Evolutionary conservation across 2,113 vertebrate genomes (phyloP).

Genomic region (Speoplatyrhinus poulsoni): DNA sequence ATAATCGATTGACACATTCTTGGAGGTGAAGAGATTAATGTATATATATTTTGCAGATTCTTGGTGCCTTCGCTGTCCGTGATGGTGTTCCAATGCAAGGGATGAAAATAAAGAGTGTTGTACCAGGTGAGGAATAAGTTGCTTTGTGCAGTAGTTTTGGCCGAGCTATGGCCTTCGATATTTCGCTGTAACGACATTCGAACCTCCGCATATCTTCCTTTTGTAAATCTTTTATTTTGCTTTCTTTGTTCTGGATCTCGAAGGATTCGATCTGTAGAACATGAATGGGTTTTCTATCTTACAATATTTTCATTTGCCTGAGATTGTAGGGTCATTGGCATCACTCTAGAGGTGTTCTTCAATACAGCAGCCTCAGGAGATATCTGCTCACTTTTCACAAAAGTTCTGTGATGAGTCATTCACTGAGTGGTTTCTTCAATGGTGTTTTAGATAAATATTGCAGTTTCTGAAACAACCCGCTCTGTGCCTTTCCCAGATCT

Average conservation of each 20-base stretch:
- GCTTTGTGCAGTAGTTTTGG: conserved; percentile 47
- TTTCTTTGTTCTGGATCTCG: conserved; percentile 57
- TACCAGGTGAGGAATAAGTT: conserved; percentile 75
- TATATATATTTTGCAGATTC: conserved; percentile 63
- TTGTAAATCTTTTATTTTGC: conserved; percentile 54
- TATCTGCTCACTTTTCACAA: conserved; percentile 31
- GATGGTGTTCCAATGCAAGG: conserved; percentile 78
- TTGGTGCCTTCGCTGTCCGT: conserved; percentile 74
- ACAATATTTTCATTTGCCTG: conserved; percentile 21
- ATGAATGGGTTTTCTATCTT: conserved; percentile 18
- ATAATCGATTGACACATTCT: neutral
- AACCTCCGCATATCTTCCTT: conserved; percentile 47
- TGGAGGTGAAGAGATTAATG: neutral
- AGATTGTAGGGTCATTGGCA: conserved; percentile 39
- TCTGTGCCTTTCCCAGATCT: conserved; percentile 17
- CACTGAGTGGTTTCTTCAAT: conserved; percentile 33
- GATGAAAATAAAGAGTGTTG: conserved; percentile 79
- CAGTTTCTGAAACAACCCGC: conserved; percentile 31
- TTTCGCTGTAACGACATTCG: conserved; percentile 64
- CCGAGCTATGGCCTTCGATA: conserved; percentile 52
- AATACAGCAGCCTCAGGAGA: conserved; percentile 29
- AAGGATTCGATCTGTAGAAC: conserved; percentile 34
- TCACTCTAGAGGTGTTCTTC: conserved; percentile 23
- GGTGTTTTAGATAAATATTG: conserved; percentile 22
- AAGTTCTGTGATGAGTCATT: conserved; percentile 30